Evolutionary conservation across 2,888 invertebrate species (phyloP), one percentile per base, ranked within the genome.

Genomic region (Eristalinus sepulchralis): DNA sequence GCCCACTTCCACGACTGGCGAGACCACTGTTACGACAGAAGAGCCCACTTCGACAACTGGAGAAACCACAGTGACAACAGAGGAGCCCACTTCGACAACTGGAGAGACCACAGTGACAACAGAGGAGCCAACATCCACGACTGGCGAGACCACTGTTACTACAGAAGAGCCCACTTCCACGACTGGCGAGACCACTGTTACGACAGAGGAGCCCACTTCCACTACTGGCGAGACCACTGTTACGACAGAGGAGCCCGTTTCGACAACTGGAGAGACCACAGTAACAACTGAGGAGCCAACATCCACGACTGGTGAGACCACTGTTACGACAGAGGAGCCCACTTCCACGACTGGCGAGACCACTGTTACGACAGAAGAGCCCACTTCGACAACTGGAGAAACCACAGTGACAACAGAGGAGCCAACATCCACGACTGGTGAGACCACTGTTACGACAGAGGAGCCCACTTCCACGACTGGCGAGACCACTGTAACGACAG

Each of bases 341-440:
- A 39, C 13, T n/a, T 39, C 39, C n/a, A 39, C 39, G 13, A 39
- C 39, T n/a, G 60, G 22, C n/a, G 34, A 5, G n/a, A 8, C 1
- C 9, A 55, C 64, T 9, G 27, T 47, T 0, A 55, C 55, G 20
- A 55, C 55, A 13, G 60, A 36, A 22, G 34, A 5, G n/a, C 2
- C 2, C 9, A 55, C 64, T 11, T 66, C 64, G 4, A 55, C 55
- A 55, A 55, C 55, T 24, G 39, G 5, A n/a, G 39, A n/a, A 5
- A 39, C n/a, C 39, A 39, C 39, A 13, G 13, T 13, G 0, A 39
- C 39, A 13, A 13, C 39, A 13, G 22, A 55, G 55, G 55, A 55
- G 22, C 22, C 68, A 11, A 68, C 8, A 9, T n/a, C 70, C 6
- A 70, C 70, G 36, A 70, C 70, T 34, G 22, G 55, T 55, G 47